These are phyloP conservation scores for Argynnis bischoffii DNA, from an alignment of 2,888 invertebrate species.

Conservation along the genomic window DNA sequence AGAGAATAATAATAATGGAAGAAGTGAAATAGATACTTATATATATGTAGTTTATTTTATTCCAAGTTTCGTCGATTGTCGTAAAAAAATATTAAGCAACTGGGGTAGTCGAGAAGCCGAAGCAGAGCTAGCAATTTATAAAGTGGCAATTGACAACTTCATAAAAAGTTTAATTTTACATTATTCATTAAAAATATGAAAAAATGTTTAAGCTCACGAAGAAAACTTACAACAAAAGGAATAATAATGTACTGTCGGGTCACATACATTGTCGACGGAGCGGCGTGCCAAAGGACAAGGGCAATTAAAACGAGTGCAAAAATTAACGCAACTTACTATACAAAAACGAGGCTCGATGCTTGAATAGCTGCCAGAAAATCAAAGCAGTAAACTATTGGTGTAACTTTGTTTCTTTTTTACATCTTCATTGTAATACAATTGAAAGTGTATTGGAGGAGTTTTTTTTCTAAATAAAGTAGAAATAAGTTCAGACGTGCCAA, in stretches of 20 bases:
- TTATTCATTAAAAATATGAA: neutral
- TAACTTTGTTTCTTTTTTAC: neutral
- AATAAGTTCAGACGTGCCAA: too few relatives aligned
- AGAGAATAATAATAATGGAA: too few relatives aligned
- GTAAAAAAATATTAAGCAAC: too few relatives aligned
- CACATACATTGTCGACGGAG: neutral
- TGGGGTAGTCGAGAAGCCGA: too few relatives aligned
- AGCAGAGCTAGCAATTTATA: too few relatives aligned
- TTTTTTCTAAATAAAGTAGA: too few relatives aligned
- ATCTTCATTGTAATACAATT: neutral
- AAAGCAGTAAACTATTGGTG: constrained; percentile 10
- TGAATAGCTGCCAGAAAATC: constrained; percentile 18
- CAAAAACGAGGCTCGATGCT: constrained; percentile 15
- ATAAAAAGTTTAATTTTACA: neutral
- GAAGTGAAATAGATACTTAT: too few relatives aligned
- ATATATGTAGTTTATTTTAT: too few relatives aligned
- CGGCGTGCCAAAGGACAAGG: constrained; percentile 26
- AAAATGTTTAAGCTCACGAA: neutral
- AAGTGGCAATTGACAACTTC: neutral
- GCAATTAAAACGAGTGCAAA: constrained; percentile 20
- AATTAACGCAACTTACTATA: constrained; percentile 16
- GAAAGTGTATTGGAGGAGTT: too few relatives aligned
- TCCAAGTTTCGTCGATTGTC: too few relatives aligned
- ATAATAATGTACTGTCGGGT: neutral
- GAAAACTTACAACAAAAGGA: neutral